These are phyloP conservation scores for Acanthosoma haemorrhoidale DNA, from an alignment of 2,888 invertebrate species.

Conservation along the genomic window DNA sequence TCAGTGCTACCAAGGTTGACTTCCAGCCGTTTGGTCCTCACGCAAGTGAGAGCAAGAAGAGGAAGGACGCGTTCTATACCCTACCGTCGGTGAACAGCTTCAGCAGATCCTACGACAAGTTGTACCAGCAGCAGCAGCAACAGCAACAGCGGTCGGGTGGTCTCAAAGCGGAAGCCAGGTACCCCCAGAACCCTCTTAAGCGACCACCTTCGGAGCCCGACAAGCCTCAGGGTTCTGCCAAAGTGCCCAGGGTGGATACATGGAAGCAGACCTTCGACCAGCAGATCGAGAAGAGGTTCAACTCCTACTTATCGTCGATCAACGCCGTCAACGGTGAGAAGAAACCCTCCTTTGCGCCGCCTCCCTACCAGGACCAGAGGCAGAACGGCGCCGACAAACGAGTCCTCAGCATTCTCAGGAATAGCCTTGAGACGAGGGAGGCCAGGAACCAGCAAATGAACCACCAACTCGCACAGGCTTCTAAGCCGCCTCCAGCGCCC, in stretches of 20 bases:
- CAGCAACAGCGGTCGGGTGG: conserved; percentile 37
- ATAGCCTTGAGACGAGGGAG: conserved; percentile 61
- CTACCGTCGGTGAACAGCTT: conserved; percentile 26
- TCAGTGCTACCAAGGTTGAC: conserved; percentile 64
- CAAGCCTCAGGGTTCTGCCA: conserved; percentile 46
- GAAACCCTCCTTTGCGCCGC: conserved; percentile 33
- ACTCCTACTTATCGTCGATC: conserved; percentile 44
- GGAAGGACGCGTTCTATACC: conserved; percentile 7
- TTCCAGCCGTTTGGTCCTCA: conserved; percentile 47
- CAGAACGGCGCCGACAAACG: conserved; percentile 50
- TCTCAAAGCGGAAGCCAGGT: conserved; percentile 27
- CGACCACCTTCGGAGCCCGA: conserved; percentile 43
- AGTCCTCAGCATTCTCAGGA: conserved; percentile 64
- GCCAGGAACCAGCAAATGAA: conserved; percentile 49
- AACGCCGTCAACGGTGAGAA: conserved; percentile 28
- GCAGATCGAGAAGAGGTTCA: conserved; percentile 53
- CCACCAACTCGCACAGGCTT: too few relatives aligned
- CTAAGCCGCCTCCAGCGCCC: conserved; percentile 3
- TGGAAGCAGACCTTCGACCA: conserved; percentile 54
- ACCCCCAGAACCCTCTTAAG: conserved; percentile 36
- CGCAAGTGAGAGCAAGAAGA: conserved; percentile 1
- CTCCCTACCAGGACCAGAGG: conserved; percentile 36
- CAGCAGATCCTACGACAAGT: conserved; percentile 28
- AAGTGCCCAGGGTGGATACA: conserved; percentile 51
- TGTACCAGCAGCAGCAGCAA: conserved; percentile 42